Evolutionary conservation across 2,888 invertebrate species (phyloP).

Genomic region (Lepas anatifera): DNA sequence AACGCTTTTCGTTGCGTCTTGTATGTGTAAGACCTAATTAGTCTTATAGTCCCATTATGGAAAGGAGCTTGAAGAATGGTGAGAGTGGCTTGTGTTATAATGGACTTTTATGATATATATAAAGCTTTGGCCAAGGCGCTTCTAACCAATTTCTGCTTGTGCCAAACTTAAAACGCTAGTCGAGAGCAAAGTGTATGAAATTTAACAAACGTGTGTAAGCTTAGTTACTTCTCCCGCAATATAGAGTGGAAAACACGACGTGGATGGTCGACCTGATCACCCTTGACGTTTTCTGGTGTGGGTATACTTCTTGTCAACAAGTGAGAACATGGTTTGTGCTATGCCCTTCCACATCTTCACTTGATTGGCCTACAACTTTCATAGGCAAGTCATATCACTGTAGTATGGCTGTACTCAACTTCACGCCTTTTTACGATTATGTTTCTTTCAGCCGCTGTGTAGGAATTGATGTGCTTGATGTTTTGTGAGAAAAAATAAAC

Average conservation of each 20-base stretch:
- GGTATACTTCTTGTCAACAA: no score
- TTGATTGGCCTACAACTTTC: no score
- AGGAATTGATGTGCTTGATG: neutral
- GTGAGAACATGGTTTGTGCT: no score
- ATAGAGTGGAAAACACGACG: no score
- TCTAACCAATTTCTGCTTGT: neutral
- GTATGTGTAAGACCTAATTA: neutral
- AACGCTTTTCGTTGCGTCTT: neutral
- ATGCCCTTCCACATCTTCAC: no score
- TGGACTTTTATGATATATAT: neutral
- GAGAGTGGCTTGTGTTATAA: neutral
- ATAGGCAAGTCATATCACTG: no score
- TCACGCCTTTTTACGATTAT: no score
- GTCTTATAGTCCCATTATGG: neutral
- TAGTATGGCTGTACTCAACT: no score
- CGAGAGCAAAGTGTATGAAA: neutral
- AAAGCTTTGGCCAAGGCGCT: neutral
- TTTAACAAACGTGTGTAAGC: neutral
- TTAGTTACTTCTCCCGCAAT: no score
- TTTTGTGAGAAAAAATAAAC: neutral
- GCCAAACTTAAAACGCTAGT: conserved; percentile 5
- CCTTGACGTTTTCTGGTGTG: no score
- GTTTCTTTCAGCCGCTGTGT: no score
- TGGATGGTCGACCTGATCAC: no score
- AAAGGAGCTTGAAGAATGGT: neutral